Evolutionary conservation across 2,888 invertebrate species (phyloP), one percentile per base, ranked within the genome.

Genomic region (Drosophila paracracens): DNA sequence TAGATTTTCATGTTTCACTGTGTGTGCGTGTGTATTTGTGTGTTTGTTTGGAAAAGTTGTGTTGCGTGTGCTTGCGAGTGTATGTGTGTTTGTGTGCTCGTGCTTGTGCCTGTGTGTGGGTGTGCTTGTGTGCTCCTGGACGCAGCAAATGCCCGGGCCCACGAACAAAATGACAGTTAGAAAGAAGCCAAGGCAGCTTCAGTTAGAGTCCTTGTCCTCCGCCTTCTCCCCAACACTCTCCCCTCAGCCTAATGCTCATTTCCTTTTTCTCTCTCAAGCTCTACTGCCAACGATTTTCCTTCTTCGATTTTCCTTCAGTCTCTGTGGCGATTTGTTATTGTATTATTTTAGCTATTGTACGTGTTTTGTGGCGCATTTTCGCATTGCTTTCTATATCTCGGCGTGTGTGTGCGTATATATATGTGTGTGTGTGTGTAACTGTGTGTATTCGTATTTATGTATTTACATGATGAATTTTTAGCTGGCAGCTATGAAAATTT

Each of bases 1-100:
- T 89, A 89, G 77, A 87, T 85, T 89, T 89, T 79, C 89, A 81
- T 89, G 88, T 88, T 81, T 48, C 67, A 52, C 40, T 76, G 53
- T 62, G 52, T 62, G 60, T 38, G 33, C 67, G 46, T 31, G 54
- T 43, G 63, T 58, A 53, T 53, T 53, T 50, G 61, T 35, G 60
- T 31, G 53, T 54, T 53, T 68, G 64, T 57, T 57, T 58, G 58
- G 16, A 31, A 60, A 64, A 69, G 48, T 46, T 70, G 29, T 43
- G 8, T 50, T 76, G 57, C 16, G 35, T 40, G 50, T 43, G 35
- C 50, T 56, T 53, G 68, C 31, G 46, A 38, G 51, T 73, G 69
- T 46, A 18, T 35, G 51, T 18, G n/a, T 38, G 33, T 31, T 36
- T 48, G 40, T 54, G 53, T 50, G 52, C 25, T 25, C 65, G n/a